Evolutionary conservation across 1,140 invertebrate genomes (phyloP).

Genomic region (Trichonephila inaurata): DNA sequence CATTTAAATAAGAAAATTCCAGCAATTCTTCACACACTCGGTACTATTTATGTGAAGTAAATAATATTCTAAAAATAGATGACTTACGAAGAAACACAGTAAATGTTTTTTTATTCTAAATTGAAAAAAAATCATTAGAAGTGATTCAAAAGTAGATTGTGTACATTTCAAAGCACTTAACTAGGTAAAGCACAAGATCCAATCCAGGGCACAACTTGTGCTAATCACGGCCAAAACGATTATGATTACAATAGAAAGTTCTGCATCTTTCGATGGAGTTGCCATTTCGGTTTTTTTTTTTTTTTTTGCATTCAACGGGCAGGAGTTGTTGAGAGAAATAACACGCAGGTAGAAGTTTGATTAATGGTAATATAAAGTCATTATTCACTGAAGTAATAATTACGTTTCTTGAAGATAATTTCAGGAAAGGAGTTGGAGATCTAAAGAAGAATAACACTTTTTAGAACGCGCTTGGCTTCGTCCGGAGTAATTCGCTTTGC

Average conservation of each 20-base stretch:
- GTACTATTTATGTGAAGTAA: no score
- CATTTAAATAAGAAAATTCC: no score
- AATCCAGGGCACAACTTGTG: not conserved
- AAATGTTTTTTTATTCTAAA: no score
- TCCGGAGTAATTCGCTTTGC: not conserved
- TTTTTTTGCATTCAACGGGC: not conserved
- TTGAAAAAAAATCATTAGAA: no score
- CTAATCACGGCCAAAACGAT: slow-evolving; percentile 4
- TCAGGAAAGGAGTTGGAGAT: slow-evolving; percentile 16
- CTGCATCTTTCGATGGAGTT: slow-evolving; percentile 9
- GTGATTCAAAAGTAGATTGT: not conserved
- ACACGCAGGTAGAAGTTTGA: slow-evolving; percentile 43
- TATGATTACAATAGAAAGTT: slow-evolving; percentile 53
- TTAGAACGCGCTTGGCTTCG: slow-evolving; percentile 6
- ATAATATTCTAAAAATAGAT: no score
- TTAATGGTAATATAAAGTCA: slow-evolving; percentile 48
- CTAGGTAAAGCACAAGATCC: not conserved
- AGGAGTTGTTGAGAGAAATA: slow-evolving; percentile 3
- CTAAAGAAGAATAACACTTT: slow-evolving; percentile 40
- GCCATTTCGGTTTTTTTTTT: not conserved
- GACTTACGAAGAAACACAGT: no score
- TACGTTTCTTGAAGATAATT: slow-evolving; percentile 51
- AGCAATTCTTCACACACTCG: no score
- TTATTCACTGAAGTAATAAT: slow-evolving; percentile 47
- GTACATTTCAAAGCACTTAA: not conserved